Conservation (phyloP, 2,888 invertebrate species). For the Pomacea canaliculata region DNA sequence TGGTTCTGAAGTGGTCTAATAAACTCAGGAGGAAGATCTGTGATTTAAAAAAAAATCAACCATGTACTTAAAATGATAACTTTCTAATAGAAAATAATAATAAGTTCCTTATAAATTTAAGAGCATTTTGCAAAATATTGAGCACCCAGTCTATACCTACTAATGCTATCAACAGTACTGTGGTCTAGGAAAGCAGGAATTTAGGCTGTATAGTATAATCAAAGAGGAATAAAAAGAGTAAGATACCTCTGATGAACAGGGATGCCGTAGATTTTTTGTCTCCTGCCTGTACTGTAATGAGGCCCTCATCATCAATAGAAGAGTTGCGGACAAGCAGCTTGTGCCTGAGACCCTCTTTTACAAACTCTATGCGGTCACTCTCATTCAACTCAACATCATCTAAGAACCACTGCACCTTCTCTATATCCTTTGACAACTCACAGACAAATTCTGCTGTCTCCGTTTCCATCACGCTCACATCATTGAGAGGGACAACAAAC, state of each 20-base stretch:
- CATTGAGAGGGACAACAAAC: slow-evolving; percentile 55
- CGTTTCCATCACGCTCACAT: slow-evolving; percentile 59
- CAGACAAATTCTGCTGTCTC: slow-evolving; percentile 80
- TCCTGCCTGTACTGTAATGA: slow-evolving; percentile 56
- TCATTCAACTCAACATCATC: slow-evolving; percentile 75
- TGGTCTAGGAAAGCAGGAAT: not conserved
- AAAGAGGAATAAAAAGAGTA: no score
- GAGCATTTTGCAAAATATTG: not conserved
- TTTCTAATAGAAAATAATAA: not conserved
- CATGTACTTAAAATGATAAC: not conserved
- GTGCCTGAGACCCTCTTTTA: slow-evolving; percentile 59
- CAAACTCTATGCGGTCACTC: slow-evolving; percentile 49
- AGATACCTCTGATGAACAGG: slow-evolving; percentile 63
- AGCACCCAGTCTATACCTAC: not conserved
- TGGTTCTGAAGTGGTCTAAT: slow-evolving; percentile 46
- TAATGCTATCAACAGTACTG: not conserved
- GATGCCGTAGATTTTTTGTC: slow-evolving; percentile 63
- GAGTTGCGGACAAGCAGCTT: slow-evolving; percentile 58
- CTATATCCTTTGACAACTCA: slow-evolving; percentile 93
- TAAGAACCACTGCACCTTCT: slow-evolving; percentile 72
- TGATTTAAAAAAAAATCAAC: not conserved
- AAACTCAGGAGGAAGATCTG: slow-evolving; percentile 55
- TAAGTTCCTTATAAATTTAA: not conserved
- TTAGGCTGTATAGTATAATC: no score
- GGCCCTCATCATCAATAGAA: slow-evolving; percentile 59